Evolutionary conservation across 2,797 vertebrate species (phyloP).

Genomic region (Anas capensis): DNA sequence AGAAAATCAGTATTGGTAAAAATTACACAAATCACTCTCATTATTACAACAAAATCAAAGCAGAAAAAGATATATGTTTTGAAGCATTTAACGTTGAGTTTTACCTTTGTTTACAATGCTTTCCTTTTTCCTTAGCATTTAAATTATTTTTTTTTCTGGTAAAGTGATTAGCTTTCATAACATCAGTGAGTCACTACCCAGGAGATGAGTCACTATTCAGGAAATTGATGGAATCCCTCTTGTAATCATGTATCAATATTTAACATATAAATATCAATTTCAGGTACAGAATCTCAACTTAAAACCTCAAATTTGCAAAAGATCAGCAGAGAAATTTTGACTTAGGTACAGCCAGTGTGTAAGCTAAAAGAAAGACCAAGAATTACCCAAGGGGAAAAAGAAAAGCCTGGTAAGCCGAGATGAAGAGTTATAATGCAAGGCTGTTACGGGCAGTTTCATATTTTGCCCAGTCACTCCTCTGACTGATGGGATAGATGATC

Average conservation of each 20-base stretch:
- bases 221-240: background rate
- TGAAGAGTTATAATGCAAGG: background rate
- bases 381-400: rapidly evolving
- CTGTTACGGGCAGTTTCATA: background rate
- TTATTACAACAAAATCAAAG: background rate
- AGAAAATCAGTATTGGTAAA: background rate
- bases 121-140: background rate
- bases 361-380: background rate
- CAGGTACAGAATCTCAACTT: background rate
- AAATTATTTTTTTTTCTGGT: background rate
- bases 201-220: background rate
- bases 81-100: background rate
- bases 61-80: background rate
- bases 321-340: background rate
- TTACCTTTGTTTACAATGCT: background rate
- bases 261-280: background rate
- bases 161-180: background rate
- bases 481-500: rapidly evolving
- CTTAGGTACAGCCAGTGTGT: background rate
- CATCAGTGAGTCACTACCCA: background rate
- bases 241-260: background rate
- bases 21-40: background rate
- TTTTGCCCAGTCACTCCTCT: background rate
- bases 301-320: background rate
- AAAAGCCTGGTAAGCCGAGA: background rate